Base-by-base conservation (phyloP, 2,888 invertebrate genomes). In the Kryphioiulus occultus region DNA sequence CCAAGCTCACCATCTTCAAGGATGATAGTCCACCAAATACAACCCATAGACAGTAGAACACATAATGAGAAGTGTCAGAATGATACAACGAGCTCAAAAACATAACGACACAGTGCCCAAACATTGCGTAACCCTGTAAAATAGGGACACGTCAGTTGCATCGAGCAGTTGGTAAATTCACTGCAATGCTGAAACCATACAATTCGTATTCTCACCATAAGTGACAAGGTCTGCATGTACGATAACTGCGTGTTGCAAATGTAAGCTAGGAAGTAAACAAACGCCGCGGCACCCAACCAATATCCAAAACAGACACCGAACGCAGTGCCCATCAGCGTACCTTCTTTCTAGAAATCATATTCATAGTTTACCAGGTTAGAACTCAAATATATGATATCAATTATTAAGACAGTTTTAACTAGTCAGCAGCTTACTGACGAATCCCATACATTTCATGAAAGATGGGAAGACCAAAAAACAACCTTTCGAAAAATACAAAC, bases 251-350 rank as follows among this genome's bases (percentile, higher is more conserved):
- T 91, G 88, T 92, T 92, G 89, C 92, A 92, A 9, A 93, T 90
- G 89, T 92, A 92, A 9, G 91, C 90, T 32, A 92, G 89, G 35
- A 92, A 90, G 91, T 92, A 92, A 15, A 92, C 88, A 9, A 91
- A 89, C 19, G 91, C 90, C 10, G 93, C 92, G 0, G 92, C 91
- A 15, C 92, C 92, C 10, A 93, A 88, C 93, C 93, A 93, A 90
- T 93, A 92, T n/a, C 92, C 92, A 90, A 93, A 93, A 89, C 93
- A 93, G 17, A 92, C 92, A 30, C 92, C 92, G 90, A 93, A 91
- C 0, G 93, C 92, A 84, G 93, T 92, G 7, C 93, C 93, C 91
- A 93, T 93, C 89, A 93, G 89, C 17, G 93, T 93, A 26, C 93
- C 93, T 89, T 93, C 93, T 90, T 92, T 91, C 92, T 93, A 42